Conservation (phyloP, 2,113 vertebrate species). For the Microcebus griseorufus region DNA sequence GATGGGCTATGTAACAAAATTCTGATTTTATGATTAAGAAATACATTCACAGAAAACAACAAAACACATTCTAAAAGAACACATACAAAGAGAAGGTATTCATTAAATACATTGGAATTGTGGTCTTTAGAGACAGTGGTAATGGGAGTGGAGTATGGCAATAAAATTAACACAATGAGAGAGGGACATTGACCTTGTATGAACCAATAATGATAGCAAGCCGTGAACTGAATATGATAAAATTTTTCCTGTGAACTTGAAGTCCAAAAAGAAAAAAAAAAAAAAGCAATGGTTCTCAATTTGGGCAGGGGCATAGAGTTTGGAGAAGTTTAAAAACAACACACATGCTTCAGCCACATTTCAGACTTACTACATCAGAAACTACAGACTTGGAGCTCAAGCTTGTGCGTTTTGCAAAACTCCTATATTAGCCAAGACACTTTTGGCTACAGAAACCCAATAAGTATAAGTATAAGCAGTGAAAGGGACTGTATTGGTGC, state of each 20-base stretch:
- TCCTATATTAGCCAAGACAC: neutral
- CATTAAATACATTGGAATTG: neutral
- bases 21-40: neutral
- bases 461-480: neutral
- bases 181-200: neutral
- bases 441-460: neutral
- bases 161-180: conserved; percentile 12
- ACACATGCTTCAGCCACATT: neutral
- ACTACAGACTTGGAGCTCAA: neutral
- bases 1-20: neutral
- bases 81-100: neutral
- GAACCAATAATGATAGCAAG: neutral
- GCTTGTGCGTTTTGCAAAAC: neutral
- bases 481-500: neutral
- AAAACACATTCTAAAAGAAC: neutral
- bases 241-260: neutral
- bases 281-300: neutral
- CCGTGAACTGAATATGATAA: neutral
- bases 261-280: neutral
- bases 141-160: neutral
- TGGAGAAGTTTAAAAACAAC: neutral
- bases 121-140: neutral
- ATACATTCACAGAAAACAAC: neutral
- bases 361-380: neutral
- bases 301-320: neutral